Evolutionary conservation across 2,888 invertebrate genomes (phyloP), one percentile per base, ranked within the genome.

Genomic region (Limnephilus rhombicus): DNA sequence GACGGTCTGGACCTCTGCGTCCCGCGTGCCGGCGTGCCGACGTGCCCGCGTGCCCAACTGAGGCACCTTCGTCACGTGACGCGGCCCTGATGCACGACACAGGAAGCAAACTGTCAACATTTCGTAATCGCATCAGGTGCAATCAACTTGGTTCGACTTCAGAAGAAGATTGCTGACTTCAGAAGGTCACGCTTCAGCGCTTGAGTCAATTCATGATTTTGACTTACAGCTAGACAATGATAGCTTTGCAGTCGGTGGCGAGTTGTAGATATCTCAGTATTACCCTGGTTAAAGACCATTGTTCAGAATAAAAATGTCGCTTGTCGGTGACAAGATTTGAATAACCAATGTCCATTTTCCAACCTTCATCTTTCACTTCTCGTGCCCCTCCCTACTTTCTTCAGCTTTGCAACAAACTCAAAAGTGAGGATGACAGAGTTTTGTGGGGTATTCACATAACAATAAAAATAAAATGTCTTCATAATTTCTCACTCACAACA

Each of bases 61-160:
- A 5, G 53, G 53, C 53, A 68, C 53, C 53, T 68, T 68, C 53
- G 24, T 68, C 53, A 68, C 53, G 53, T 68, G 53, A 18, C 53
- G 18, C 1, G 82, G 82, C 31, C 34, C 29, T 18, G 29, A 18
- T 34, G 82, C 82, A 82, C 34, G 82, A 34, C 82, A 82, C 82
- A 1, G 82, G 82, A 82, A 82, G 82, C 31, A 31, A 29, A n/a
- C 45, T 45, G 86, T 24, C 82, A 34, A 34, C n/a, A 85, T 85
- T 85, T 85, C 85, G 85, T 85, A 34, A 85, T 34, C 85, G 53
- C 68, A 24, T 87, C 68, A 88, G 88, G 88, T 88, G 88, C 68
- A 68, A 88, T 88, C 87, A 41, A 41, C 3, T 31, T 31, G 68
- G 31, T 29, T 82, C 82, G 31, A 82, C n/a, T n/a, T n/a, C n/a